Percentiles rank a stretch among this genome's conserved stretches.
phyloP scores from a whole-genome alignment of 2,888 invertebrate genomes.

The Cloeon dipterum region DNA sequence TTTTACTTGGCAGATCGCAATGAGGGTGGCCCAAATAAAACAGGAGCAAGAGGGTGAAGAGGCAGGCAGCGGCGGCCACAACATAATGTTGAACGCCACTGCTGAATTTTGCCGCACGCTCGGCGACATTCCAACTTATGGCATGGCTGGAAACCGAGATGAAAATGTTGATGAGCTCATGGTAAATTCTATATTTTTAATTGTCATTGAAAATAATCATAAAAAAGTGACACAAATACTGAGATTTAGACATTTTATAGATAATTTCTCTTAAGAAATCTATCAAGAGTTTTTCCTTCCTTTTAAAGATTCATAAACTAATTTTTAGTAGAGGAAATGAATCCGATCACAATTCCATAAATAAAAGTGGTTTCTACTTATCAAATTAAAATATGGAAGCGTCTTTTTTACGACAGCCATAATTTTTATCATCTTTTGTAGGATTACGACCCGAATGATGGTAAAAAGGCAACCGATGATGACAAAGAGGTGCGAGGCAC shows the following conservation, averaged over 20 bases:
- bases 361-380: too few species aligned
- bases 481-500: conserved; percentile 38
- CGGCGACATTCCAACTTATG: conserved; percentile 88
- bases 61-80: conserved; percentile 18
- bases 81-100: conserved; percentile 74
- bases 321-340: too few species aligned
- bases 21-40: background rate
- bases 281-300: too few species aligned
- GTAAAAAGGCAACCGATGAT: conserved; percentile 21
- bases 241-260: too few species aligned
- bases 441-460: too few species aligned
- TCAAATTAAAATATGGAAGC: background rate
- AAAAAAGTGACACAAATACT: background rate
- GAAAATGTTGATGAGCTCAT: conserved; percentile 46
- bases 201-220: background rate
- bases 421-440: too few species aligned
- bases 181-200: conserved; percentile 14
- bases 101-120: conserved; percentile 92
- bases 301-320: too few species aligned
- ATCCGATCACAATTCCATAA: too few species aligned
- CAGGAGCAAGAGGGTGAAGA: conserved; percentile 14
- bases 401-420: too few species aligned
- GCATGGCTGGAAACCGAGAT: conserved; percentile 72
- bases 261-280: too few species aligned
- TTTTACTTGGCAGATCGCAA: conserved; percentile 1